These are phyloP conservation scores for Pogonognathellus flavescens DNA, from an alignment of 1,140 invertebrate genomes.

Conservation along the genomic window DNA sequence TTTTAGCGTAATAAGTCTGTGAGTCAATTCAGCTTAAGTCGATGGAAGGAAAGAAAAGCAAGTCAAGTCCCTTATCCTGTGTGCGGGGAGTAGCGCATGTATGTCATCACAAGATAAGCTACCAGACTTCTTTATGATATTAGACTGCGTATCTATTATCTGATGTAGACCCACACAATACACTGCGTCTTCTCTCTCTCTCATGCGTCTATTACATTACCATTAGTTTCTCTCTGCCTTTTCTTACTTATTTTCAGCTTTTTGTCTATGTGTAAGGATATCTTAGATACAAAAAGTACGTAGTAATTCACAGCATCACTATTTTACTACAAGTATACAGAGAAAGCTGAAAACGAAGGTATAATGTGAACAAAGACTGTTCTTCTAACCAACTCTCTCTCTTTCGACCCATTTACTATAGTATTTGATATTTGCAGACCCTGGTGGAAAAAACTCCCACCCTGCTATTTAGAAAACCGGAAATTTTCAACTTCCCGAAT, in stretches of 20 bases:
- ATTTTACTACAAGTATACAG: no score
- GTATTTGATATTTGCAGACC: no score
- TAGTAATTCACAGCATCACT: no score
- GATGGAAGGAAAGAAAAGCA: neutral
- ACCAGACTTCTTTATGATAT: constrained; percentile 2
- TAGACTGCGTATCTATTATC: neutral
- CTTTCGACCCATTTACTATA: no score
- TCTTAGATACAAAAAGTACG: neutral
- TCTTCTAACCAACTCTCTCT: no score
- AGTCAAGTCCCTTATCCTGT: constrained; percentile 32
- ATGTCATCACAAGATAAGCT: constrained; percentile 48
- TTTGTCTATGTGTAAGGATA: neutral
- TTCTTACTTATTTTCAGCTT: neutral
- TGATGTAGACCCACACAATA: neutral
- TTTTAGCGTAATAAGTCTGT: neutral
- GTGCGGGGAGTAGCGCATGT: constrained; percentile 9
- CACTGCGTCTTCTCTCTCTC: neutral
- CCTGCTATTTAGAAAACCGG: no score
- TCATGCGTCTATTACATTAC: neutral
- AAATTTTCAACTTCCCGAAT: no score
- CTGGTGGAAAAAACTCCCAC: no score
- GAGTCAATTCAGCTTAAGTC: neutral
- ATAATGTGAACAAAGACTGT: no score
- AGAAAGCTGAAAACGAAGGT: no score
- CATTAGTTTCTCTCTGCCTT: neutral